Conservation (phyloP, 2,113 vertebrate species). For the Xyrauchen texanus region DNA sequence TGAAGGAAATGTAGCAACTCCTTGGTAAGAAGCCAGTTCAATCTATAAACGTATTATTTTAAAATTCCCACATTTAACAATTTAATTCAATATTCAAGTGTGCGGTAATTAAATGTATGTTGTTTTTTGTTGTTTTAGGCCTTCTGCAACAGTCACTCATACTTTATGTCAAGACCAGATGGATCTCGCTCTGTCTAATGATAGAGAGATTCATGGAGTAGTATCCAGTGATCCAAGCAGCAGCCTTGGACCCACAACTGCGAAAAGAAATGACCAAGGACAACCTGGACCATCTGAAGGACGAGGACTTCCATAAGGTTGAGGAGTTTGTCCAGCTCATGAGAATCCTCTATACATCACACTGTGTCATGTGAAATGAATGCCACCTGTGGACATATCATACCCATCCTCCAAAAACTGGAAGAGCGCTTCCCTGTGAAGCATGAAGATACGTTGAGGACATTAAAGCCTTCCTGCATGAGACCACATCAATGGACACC, state of each 20-base stretch:
- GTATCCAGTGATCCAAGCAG: slow-evolving; percentile 5
- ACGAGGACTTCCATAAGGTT: slow-evolving; percentile 7
- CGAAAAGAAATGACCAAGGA: not conserved
- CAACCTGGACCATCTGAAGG: not conserved
- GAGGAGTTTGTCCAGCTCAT: not conserved
- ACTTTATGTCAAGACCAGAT: slow-evolving; percentile 4
- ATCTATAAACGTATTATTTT: not conserved
- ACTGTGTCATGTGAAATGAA: slow-evolving; percentile 5
- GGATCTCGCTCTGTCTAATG: not conserved
- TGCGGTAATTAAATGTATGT: not conserved
- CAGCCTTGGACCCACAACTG: slow-evolving; percentile 6
- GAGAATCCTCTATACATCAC: not conserved
- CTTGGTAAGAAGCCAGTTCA: slow-evolving; percentile 3
- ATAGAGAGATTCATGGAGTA: slow-evolving; percentile 3
- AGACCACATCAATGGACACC: not conserved
- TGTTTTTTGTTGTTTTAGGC: slow-evolving; percentile 2
- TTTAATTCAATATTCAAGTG: not conserved
- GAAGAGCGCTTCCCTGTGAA: not conserved
- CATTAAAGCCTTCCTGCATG: not conserved
- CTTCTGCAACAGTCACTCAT: not conserved
- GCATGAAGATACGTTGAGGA: not conserved
- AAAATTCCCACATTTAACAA: not conserved
- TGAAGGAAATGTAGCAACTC: not conserved
- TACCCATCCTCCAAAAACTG: not conserved
- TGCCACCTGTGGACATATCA: not conserved